Evolutionary conservation across 1,140 invertebrate genomes (phyloP).

Genomic region (Drosophila sturtevanti): DNA sequence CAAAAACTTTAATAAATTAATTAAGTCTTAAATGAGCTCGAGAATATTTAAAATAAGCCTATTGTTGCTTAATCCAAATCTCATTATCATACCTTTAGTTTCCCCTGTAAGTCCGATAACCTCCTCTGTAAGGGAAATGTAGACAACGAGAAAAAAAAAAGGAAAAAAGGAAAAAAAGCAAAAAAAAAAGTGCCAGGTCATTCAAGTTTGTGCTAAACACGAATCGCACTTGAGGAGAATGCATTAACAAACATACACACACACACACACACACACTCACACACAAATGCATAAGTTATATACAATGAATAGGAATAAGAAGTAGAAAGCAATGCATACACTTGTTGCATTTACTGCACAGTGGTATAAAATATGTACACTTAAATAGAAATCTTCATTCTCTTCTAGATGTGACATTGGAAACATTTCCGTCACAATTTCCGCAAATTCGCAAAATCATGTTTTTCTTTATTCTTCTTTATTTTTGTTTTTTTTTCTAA

Average conservation of each 20-base stretch:
- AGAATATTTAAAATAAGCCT: neutral
- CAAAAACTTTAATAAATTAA: too few relatives aligned
- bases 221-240: slow-evolving; percentile 19
- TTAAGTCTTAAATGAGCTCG: too few relatives aligned
- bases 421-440: slow-evolving; percentile 46
- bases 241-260: slow-evolving; percentile 13
- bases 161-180: slow-evolving; percentile 6
- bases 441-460: slow-evolving; percentile 7
- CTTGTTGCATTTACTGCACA: slow-evolving; percentile 37
- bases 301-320: neutral
- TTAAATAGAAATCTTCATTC: neutral
- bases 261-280: too few relatives aligned
- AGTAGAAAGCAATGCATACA: slow-evolving; percentile 9
- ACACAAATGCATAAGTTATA: slow-evolving; percentile 6
- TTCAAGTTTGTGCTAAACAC: slow-evolving; percentile 21
- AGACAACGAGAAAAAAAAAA: slow-evolving; percentile 6
- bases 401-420: neutral
- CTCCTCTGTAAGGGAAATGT: neutral
- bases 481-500: slow-evolving; percentile 15
- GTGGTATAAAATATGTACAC: slow-evolving; percentile 19
- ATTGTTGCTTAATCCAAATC: neutral
- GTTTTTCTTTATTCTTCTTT: too few relatives aligned
- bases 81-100: neutral
- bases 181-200: slow-evolving; percentile 3
- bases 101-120: neutral